Conservation (phyloP, 1,140 invertebrate genomes). For the Drosophila bocqueti region DNA sequence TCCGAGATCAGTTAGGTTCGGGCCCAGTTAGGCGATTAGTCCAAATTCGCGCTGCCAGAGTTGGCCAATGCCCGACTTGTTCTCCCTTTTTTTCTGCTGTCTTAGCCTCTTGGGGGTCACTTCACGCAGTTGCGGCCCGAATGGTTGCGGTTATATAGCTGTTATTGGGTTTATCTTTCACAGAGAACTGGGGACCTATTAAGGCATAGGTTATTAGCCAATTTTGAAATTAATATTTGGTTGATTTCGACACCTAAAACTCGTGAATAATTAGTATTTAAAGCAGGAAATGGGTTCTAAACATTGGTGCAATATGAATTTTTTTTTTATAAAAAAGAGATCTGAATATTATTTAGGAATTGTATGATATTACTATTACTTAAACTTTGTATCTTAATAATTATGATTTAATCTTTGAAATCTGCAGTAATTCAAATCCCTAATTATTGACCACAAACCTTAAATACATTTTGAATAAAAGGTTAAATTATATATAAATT, state of each 20-base stretch:
- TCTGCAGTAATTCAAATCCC: not conserved
- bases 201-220: not conserved
- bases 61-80: slow-evolving; percentile 25
- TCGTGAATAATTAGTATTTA: not conserved
- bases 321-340: not conserved
- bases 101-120: slow-evolving; percentile 6
- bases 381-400: not conserved
- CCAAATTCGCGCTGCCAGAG: slow-evolving; percentile 18
- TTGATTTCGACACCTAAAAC: not conserved
- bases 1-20: slow-evolving; percentile 37
- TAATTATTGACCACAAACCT: no score
- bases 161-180: slow-evolving; percentile 29
- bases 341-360: not conserved
- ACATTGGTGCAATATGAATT: no score
- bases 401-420: not conserved
- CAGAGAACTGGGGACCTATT: not conserved
- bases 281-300: not conserved
- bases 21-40: slow-evolving; percentile 52
- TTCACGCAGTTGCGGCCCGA: slow-evolving; percentile 2
- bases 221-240: not conserved
- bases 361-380: no score
- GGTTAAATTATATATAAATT: no score
- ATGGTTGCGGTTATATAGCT: slow-evolving; percentile 39
- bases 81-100: slow-evolving; percentile 8
- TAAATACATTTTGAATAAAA: no score